Conservation (phyloP, 2,797 vertebrate genomes). For the Brachymystax lenok region DNA sequence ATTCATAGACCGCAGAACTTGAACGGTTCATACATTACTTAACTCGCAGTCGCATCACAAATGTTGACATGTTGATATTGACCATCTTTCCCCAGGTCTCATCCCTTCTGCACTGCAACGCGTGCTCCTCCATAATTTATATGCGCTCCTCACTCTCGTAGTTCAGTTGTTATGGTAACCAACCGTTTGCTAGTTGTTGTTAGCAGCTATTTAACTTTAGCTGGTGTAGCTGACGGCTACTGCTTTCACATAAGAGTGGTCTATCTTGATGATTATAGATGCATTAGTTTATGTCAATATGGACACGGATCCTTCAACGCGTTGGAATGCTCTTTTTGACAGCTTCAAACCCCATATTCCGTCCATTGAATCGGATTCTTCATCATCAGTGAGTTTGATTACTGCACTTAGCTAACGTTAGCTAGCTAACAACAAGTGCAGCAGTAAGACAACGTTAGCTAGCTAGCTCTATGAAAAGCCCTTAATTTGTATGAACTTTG, state of each 20-base stretch:
- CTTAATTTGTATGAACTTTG: no score
- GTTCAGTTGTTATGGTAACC: background rate
- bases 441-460: background rate
- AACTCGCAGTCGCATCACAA: no score
- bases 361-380: constrained; percentile 73
- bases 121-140: no score
- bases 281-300: constrained; percentile 14
- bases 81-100: no score
- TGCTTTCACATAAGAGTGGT: background rate
- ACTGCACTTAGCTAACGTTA: background rate
- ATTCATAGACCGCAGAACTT: no score
- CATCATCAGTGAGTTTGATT: constrained; percentile 52
- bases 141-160: no score
- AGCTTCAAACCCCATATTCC: constrained; percentile 75
- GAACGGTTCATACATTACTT: no score
- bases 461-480: background rate
- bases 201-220: background rate
- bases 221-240: background rate
- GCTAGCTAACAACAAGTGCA: background rate
- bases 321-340: constrained; percentile 71
- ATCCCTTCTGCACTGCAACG: no score
- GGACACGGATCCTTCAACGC: constrained; percentile 27
- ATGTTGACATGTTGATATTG: no score
- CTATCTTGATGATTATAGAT: background rate
- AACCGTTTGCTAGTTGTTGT: background rate